phyloP scores from a whole-genome alignment of 2,113 vertebrate species.

The Columbina picui region DNA sequence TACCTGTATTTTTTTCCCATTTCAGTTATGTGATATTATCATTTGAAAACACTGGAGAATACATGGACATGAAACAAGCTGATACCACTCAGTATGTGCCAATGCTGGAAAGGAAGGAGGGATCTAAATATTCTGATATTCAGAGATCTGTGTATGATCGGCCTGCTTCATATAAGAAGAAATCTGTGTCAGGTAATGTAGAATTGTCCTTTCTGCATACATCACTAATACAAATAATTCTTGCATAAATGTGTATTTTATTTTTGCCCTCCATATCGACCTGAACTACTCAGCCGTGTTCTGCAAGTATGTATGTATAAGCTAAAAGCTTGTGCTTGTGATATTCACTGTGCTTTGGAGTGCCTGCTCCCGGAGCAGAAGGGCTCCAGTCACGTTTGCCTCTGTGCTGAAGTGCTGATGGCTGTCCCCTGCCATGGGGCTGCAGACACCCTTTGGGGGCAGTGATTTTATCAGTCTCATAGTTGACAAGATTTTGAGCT shows the following conservation, averaged over 20 bases:
- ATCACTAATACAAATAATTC: neutral
- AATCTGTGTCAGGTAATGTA: conserved; percentile 80
- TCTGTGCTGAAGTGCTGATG: accelerated
- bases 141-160: conserved; percentile 90
- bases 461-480: neutral
- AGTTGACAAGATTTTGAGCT: conserved; percentile 9
- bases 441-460: neutral
- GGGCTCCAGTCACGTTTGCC: neutral
- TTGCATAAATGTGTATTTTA: accelerated
- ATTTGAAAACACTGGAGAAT: conserved; percentile 94
- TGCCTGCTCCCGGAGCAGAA: neutral
- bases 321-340: neutral
- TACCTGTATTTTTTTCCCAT: neutral
- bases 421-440: accelerated
- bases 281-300: neutral
- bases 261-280: neutral
- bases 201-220: neutral
- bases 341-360: neutral
- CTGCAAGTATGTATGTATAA: neutral
- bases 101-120: conserved; percentile 93
- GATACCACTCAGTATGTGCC: conserved; percentile 95
- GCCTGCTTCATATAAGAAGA: conserved; percentile 91
- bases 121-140: conserved; percentile 91
- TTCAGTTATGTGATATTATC: conserved; percentile 96
- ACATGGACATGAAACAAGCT: conserved; percentile 99